Base-by-base conservation (phyloP, 1,140 invertebrate species). In the Ctenoplectra terminalis region DNA sequence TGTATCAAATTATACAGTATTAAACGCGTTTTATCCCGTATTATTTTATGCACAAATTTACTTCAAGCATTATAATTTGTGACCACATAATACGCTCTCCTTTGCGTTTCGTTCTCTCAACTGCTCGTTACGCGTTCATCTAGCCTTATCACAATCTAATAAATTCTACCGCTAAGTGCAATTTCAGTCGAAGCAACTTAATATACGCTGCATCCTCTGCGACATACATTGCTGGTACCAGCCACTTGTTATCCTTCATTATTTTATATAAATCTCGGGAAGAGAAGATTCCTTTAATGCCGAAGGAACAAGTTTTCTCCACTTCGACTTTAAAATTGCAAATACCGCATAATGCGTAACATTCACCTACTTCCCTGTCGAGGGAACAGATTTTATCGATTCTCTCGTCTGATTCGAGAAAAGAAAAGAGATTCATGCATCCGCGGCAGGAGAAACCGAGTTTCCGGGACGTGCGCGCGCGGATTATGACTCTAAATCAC, bases 401-500 rank as follows among this genome's bases (percentile, higher is more conserved):
- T 20, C 54, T 17, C n/a, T 40, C 9, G 46, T 75, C 60, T 15
- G 77, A 73, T 79, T 34, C 61, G 61, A 43, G 34, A 4, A 17
- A 50, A 40, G 54, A 58, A n/a, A n/a, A 46, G 43, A 26, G 46
- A 40, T 64, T 54, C 61, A 11, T 17, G 67, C 26, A 17, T 61
- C 17, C 31, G 40, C 40, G n/a, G 7, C 46, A 3, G 20, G 29
- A 61, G 77, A 43, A 72, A 61, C 37, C 46, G 58, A 50, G 43
- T 63, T 72, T 61, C 76, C 76, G 67, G 67, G 17, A 29, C 11
- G 76, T 26, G 37, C n/a, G 46, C 74, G n/a, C 40, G 13, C 56
- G 54, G 67, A 79, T 79, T 79, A 79, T 79, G 54, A 60, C 23
- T 79, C 76, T 79, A 79, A 79, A 79, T 79, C 67, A 79, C 76